These are phyloP conservation scores for Lamellibrachia satsuma DNA, from an alignment of 2,888 invertebrate genomes.

Conservation along the genomic window DNA sequence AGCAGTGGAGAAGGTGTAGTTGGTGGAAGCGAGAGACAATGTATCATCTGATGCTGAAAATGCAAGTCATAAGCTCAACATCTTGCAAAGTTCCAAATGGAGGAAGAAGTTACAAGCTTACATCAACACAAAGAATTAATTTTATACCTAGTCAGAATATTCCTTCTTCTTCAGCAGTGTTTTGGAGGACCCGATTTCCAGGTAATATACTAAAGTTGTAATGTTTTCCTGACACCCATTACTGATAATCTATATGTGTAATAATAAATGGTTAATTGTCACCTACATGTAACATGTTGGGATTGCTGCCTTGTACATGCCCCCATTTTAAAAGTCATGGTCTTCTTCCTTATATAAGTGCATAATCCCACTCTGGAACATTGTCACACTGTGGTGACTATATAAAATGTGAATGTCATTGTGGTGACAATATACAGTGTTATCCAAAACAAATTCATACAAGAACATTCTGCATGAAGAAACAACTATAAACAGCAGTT, in stretches of 20 bases:
- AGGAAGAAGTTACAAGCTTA: not conserved
- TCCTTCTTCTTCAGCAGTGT: not conserved
- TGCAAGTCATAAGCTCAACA: not conserved
- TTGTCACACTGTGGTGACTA: too few species aligned
- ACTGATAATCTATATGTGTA: not conserved
- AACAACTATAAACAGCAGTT: not conserved
- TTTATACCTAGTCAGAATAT: not conserved
- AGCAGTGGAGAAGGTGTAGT: constrained; percentile 50
- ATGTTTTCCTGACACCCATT: too few species aligned
- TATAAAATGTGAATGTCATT: too few species aligned
- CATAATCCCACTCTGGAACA: too few species aligned
- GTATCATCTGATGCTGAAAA: constrained; percentile 53
- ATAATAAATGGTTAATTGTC: not conserved
- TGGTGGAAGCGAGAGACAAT: constrained; percentile 49
- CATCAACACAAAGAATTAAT: not conserved
- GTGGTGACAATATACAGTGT: too few species aligned
- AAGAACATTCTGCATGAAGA: not conserved
- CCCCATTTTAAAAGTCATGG: too few species aligned
- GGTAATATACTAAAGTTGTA: too few species aligned
- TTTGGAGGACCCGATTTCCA: too few species aligned
- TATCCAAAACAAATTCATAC: not conserved
- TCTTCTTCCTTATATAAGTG: too few species aligned
- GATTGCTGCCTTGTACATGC: too few species aligned
- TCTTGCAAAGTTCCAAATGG: not conserved
- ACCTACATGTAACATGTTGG: too few species aligned